These are phyloP conservation scores for Haemorhous mexicanus DNA, from an alignment of 2,113 vertebrate genomes.

Conservation along the genomic window DNA sequence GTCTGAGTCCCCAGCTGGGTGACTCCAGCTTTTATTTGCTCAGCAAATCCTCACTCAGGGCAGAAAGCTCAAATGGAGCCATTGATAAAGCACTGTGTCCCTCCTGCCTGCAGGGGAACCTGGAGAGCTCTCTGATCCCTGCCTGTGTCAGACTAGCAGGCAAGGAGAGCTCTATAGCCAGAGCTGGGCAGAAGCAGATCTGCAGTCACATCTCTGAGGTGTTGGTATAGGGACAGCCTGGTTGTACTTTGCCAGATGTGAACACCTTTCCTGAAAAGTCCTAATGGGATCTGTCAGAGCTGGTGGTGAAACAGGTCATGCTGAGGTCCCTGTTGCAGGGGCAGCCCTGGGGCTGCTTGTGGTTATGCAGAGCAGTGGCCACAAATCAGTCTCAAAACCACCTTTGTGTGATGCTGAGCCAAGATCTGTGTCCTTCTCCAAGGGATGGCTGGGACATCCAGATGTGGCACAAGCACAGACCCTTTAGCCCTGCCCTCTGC, in stretches of 20 bases:
- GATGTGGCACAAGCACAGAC: accelerated
- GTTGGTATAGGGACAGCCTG: not conserved
- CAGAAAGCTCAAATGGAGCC: not conserved
- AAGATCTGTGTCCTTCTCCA: not conserved
- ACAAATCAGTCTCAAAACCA: not conserved
- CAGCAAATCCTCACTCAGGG: not conserved
- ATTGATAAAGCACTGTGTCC: accelerated
- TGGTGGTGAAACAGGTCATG: not conserved
- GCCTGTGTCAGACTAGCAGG: not conserved
- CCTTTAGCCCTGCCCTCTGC: not conserved
- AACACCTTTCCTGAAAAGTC: not conserved
- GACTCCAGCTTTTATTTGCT: not conserved
- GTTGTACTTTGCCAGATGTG: not conserved
- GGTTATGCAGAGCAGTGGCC: not conserved
- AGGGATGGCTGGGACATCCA: not conserved
- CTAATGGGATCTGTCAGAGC: not conserved
- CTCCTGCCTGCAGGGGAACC: not conserved
- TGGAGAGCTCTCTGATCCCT: not conserved
- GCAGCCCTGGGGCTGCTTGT: not conserved
- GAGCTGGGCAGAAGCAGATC: not conserved
- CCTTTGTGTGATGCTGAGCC: accelerated
- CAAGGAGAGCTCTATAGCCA: not conserved
- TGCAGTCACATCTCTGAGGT: not conserved
- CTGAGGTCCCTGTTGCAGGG: not conserved
- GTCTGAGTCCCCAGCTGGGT: not conserved